These are phyloP conservation scores for Sandelia bainsii DNA, from an alignment of 2,797 vertebrate species.

Conservation along the genomic window DNA sequence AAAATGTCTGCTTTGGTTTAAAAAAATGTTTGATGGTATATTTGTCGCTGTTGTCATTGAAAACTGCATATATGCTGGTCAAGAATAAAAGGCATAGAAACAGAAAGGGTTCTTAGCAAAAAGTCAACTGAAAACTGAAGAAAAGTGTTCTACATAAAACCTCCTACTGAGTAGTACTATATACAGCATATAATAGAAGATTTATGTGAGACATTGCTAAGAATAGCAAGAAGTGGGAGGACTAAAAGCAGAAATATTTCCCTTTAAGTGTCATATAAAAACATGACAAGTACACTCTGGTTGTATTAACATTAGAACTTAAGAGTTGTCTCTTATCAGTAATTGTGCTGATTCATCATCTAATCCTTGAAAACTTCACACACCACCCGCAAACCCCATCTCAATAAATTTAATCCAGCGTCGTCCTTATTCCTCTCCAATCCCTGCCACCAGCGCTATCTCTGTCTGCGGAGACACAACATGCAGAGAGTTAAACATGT, in stretches of 20 bases:
- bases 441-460: constrained; percentile 47
- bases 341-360: constrained; percentile 59
- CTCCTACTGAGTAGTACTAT: too few relatives aligned
- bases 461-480: constrained; percentile 67
- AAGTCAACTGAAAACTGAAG: too few relatives aligned
- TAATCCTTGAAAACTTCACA: constrained; percentile 63
- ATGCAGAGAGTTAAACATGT: constrained; percentile 34
- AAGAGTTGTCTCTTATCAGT: constrained; percentile 50
- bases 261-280: constrained; percentile 47
- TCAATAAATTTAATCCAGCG: constrained; percentile 55
- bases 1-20: too few relatives aligned
- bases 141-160: too few relatives aligned
- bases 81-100: too few relatives aligned
- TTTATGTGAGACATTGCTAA: constrained; percentile 17
- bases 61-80: too few relatives aligned
- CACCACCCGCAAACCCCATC: constrained; percentile 22
- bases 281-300: constrained; percentile 26
- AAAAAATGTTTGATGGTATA: too few relatives aligned
- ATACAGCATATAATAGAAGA: not conserved
- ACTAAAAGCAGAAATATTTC: constrained; percentile 49
- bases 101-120: too few relatives aligned
- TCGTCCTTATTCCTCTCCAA: constrained; percentile 16
- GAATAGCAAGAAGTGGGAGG: constrained; percentile 38
- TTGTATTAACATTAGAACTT: constrained; percentile 48
- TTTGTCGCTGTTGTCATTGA: too few relatives aligned